Evolutionary conservation across 2,113 vertebrate species (phyloP), one percentile per base, ranked within the genome.

Genomic region (Myodes glareolus): DNA sequence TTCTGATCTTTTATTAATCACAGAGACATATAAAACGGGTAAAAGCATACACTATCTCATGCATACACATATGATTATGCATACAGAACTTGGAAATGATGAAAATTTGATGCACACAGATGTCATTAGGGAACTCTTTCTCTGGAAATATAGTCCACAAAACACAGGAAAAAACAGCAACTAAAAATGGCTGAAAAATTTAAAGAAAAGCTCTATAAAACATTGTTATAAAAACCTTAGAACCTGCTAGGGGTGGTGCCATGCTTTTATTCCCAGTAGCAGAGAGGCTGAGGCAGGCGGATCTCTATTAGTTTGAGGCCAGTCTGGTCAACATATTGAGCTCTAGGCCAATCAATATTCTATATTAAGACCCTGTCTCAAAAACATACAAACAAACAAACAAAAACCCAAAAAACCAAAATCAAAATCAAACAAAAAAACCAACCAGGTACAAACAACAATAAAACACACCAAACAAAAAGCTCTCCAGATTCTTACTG

Each of bases 131-230:
- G 47, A 90, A 58, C 12, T 45, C 88, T 84, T 85, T 65, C 58
- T 70, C n/a, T 86, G 7, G 65, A 92, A 88, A 87, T 13, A 55
- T 0, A 67, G 25, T 63, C 55, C 73, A 68, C 7, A 89, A 70
- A 86, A 91, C 86, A 94, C 78, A 95, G 80, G 52, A 88, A 92
- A 95, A 93, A 76, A 33, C 39, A 88, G n/a, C 31, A 61, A 85
- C 94, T 97, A 89, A 90, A 92, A 52, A 94, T n/a, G 94, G 86
- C 39, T 3, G 92, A 90, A 52, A n/a, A 84, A 61, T 16, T 21
- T 45, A 47, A 75, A 92, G 50, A 92, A 92, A 94, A 75, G 7
- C 17, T 39, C 8, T 1, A 0, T 63, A 90, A 68, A 45, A 95
- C 10, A 55, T 0, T 39, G 58, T 52, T 55, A 90, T 86, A 68